Evolutionary conservation across 2,888 invertebrate species (phyloP), one percentile per base, ranked within the genome.

Genomic region (Scaptomyza caliginosa): DNA sequence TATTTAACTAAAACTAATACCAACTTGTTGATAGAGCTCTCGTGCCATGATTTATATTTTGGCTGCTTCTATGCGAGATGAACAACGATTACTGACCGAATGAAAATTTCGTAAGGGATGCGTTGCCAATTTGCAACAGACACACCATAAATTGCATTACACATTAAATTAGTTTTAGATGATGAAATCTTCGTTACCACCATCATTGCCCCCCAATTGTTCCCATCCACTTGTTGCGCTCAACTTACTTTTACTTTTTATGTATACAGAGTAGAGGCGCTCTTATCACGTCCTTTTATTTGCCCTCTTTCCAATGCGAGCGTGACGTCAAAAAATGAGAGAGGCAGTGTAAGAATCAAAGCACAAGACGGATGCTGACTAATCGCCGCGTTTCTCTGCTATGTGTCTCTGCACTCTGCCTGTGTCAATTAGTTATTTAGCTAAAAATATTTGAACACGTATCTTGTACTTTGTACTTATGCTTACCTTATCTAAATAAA

Each of bases 401-500:
- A 28, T 5, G 3, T 19, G 24, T 8, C 17, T 10, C 42, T 48
- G 46, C 19, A 55, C 51, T 45, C 19, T 36, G 72, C 3, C 32
- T 42, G 17, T 32, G 28, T 36, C 30, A 43, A 23, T 6, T 17
- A 57, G 19, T 21, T 28, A 19, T 10, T 17, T 10, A n/a, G 50
- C 76, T 75, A 71, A 54, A 75, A 71, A 57, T 60, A 66, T 39
- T 28, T 5, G 30, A 7, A 49, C 59, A 71, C 66, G 60, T 66
- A 48, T 30, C n/a, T 64, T 57, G 38, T 28, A 54, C 46, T 55
- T 74, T 69, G 39, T 32, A 2, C 16, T 26, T 8, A 4, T 34
- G 17, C 38, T 38, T 19, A 55, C 51, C 64, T 58, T 43, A 38
- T 46, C 56, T 52, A 26, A 2, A 3, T 38, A 2, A n/a, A 23